Percentiles rank a stretch among this genome's conserved stretches.
Conservation (phyloP, 2,888 invertebrate species). For the Lepidonotus clava region DNA sequence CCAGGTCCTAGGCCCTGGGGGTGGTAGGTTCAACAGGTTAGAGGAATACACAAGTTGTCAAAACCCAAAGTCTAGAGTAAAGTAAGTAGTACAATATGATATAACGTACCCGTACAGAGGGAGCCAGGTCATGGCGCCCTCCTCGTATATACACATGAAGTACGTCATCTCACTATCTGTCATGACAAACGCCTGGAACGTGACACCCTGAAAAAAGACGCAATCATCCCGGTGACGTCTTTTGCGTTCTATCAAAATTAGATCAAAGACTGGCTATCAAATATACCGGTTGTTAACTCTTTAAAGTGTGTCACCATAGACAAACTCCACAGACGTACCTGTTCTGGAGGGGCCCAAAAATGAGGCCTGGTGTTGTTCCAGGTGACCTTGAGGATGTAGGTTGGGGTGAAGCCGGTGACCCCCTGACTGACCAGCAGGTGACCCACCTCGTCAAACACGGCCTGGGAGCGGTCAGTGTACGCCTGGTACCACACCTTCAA, state of each 20-base stretch:
- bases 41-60: too few relatives aligned
- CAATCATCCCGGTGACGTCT: too few relatives aligned
- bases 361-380: conserved; percentile 25
- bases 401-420: neutral
- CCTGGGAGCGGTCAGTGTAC: neutral
- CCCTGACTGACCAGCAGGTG: neutral
- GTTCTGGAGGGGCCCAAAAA: neutral
- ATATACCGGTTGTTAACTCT: too few relatives aligned
- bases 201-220: conserved; percentile 10
- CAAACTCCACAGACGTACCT: too few relatives aligned
- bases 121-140: conserved; percentile 41
- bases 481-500: conserved; percentile 34
- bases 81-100: neutral
- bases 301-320: too few relatives aligned
- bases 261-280: too few relatives aligned
- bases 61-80: too few relatives aligned
- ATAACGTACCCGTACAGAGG: conserved; percentile 9
- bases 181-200: conserved; percentile 3
- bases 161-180: neutral
- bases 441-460: neutral
- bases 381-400: conserved; percentile 3
- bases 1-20: too few relatives aligned
- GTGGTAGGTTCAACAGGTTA: too few relatives aligned
- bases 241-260: too few relatives aligned
- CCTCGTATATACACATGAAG: neutral